These are phyloP conservation scores for Plotosus lineatus DNA, from an alignment of 2,113 vertebrate species.

Conservation along the genomic window DNA sequence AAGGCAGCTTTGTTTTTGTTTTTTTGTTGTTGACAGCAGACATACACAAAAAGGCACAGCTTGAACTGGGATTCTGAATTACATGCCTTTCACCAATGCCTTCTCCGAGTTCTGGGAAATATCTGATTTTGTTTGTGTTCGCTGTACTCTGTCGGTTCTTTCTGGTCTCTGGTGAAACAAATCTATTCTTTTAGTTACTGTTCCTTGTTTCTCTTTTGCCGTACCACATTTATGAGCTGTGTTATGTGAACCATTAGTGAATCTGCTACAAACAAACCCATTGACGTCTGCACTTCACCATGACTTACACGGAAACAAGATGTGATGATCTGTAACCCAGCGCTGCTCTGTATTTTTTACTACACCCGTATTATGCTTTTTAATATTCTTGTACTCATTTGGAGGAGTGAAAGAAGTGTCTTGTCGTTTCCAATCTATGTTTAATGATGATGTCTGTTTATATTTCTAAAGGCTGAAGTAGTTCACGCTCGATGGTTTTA, in stretches of 20 bases:
- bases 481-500: conserved; percentile 21
- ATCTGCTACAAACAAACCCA: background rate
- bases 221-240: background rate
- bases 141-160: background rate
- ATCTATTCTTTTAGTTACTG: background rate
- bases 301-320: background rate
- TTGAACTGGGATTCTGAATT: background rate
- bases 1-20: too few relatives aligned
- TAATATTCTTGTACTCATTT: background rate
- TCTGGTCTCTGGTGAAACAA: conserved; percentile 6
- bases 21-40: background rate
- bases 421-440: background rate
- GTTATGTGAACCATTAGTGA: background rate
- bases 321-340: background rate
- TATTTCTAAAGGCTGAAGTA: conserved; percentile 18
- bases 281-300: background rate
- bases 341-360: background rate
- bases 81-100: conserved; percentile 3
- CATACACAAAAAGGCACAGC: background rate
- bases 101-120: conserved; percentile 7
- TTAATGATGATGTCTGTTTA: conserved; percentile 35
- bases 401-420: background rate
- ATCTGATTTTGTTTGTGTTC: conserved; percentile 11
- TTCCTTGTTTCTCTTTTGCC: background rate
- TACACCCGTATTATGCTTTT: too few relatives aligned